A percentile compares a stretch with the other conserved stretches of the same genome.
Conservation (phyloP, 2,113 vertebrate species). For the Rhinopomastus cyanomelas region DNA sequence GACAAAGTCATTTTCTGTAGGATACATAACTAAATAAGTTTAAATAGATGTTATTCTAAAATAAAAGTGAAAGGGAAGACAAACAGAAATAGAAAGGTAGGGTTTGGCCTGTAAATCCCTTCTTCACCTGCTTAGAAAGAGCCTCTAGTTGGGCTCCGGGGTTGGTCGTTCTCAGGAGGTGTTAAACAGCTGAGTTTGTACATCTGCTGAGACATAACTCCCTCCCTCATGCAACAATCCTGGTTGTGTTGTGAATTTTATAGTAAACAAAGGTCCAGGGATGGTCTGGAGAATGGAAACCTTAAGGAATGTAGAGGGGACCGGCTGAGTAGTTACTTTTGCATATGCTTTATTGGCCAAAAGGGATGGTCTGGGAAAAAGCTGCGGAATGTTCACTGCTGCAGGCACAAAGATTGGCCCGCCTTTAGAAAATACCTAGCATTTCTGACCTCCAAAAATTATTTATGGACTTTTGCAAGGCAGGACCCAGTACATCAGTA, state of each 20-base stretch:
- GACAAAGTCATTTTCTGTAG: background rate
- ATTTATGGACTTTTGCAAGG: background rate
- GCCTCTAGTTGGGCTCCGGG: background rate
- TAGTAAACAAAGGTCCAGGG: background rate
- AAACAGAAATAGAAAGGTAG: background rate
- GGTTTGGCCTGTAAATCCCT: fast-evolving
- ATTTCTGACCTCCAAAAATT: background rate
- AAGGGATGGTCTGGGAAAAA: background rate
- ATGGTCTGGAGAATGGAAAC: background rate
- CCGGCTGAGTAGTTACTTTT: background rate
- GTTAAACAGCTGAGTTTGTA: background rate
- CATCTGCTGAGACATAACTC: background rate
- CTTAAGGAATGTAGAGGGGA: background rate
- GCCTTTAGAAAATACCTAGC: background rate
- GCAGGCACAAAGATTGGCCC: background rate
- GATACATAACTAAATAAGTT: background rate
- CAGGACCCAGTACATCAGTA: background rate
- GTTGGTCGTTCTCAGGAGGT: background rate
- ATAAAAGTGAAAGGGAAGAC: background rate
- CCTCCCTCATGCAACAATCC: background rate
- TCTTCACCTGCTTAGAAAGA: background rate
- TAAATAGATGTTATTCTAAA: background rate
- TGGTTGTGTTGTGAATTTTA: background rate
- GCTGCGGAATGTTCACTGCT: background rate
- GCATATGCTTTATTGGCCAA: background rate